Evolutionary conservation across 2,113 vertebrate species (phyloP).

Genomic region (Chrysemys picta): DNA sequence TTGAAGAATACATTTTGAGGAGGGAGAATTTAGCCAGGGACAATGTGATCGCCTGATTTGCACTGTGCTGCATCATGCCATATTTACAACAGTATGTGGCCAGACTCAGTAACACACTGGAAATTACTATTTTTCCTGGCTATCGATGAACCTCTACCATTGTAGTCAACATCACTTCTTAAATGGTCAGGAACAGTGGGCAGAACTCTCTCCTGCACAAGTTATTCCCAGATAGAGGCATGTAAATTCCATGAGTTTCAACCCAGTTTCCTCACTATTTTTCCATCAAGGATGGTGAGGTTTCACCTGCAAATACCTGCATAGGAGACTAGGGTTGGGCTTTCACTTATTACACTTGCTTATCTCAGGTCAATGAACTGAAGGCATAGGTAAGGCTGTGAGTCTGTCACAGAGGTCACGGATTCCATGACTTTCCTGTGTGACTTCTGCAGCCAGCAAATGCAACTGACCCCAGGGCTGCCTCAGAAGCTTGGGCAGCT

Average conservation of each 20-base stretch:
- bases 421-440: no score
- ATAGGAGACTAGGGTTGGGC: neutral
- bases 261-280: neutral
- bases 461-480: no score
- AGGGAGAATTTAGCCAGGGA: neutral
- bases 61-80: neutral
- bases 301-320: neutral
- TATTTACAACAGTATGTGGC: neutral
- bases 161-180: neutral
- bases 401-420: no score
- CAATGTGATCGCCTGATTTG: neutral
- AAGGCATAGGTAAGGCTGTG: neutral
- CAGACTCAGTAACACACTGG: neutral
- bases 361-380: neutral
- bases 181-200: neutral
- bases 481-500: no score
- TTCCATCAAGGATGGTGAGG: neutral
- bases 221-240: neutral
- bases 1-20: neutral
- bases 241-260: neutral
- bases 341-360: neutral
- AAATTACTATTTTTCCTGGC: neutral
- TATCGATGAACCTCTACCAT: neutral
- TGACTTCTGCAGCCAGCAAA: no score
- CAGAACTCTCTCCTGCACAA: rapidly evolving